Evolutionary conservation across 2,888 invertebrate genomes (phyloP), one percentile per base, ranked within the genome.

Genomic region (Stenoptilia bipunctidactyla): DNA sequence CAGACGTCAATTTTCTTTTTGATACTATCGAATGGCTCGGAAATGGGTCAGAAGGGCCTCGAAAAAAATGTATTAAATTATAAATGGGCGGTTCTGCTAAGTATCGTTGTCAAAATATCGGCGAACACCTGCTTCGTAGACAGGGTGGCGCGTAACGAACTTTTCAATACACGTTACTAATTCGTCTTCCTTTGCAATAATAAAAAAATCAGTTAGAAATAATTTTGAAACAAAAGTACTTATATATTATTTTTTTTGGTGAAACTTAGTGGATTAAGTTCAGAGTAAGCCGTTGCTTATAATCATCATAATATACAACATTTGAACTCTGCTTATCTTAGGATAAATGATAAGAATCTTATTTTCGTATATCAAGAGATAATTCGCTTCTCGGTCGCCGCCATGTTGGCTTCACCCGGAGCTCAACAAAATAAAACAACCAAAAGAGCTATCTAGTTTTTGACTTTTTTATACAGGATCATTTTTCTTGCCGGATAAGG

Each of bases 41-140:
- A 76, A 75, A 68, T 74, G 69, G 75, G 75, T 74, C 77, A 76
- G 69, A 65, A 65, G 59, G 62, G 53, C 61, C 52, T 41, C 52
- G 52, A 67, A 68, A 69, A 72, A 72, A 66, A 3, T 34, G 9
- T 34, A 13, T 53, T 47, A 57, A 62, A 64, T 62, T 65, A 65
- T 51, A 73, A 68, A 67, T 61, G 67, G 75, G 75, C 63, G 75
- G 72, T 73, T 77, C 75, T 74, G 74, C 76, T 82, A 79, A 82
- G 66, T 77, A 72, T 71, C 68, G 64, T 74, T 79, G 80, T 83
- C 82, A 80, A 82, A 82, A 83, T 77, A 83, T 70, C 68, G 62
- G 66, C 61, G 53, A 65, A 55, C 82, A 83, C 79, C 80, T 82
- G 82, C 68, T 58, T 58, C 42, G 54, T 46, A 80, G 79, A 79